phyloP scores from a whole-genome alignment of 1,140 invertebrate genomes.

The Bursaphelenchus mucronatus region DNA sequence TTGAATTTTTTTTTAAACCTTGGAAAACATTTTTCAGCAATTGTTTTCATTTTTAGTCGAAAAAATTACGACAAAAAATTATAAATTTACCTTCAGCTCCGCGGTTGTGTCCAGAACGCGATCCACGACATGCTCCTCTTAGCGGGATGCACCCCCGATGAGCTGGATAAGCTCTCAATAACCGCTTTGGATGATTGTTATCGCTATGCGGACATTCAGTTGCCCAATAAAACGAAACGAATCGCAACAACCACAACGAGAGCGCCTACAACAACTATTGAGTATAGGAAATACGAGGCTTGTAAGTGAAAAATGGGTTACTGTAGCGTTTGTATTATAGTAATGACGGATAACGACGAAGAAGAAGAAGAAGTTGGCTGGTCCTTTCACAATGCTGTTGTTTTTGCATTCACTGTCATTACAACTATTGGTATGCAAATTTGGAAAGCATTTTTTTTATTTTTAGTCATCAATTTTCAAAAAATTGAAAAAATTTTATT shows the following conservation, averaged over 20 bases:
- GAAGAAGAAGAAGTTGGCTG: conserved; percentile 20
- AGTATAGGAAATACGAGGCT: neutral
- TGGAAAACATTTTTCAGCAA: neutral
- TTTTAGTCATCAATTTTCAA: too few relatives aligned
- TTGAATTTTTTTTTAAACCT: neutral
- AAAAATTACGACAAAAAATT: neutral
- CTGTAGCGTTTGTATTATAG: neutral
- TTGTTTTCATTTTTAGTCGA: neutral
- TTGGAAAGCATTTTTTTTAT: neutral
- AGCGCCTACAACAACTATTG: neutral
- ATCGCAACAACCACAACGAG: neutral
- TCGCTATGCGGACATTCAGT: conserved; percentile 23
- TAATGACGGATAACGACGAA: neutral
- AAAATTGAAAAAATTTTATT: too few relatives aligned
- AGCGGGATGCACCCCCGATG: conserved; percentile 14
- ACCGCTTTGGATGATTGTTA: conserved; percentile 31
- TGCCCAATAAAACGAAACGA: conserved; percentile 17
- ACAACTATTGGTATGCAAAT: conserved; percentile 33
- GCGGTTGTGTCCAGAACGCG: conserved; percentile 20
- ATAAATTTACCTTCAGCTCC: conserved; percentile 23
- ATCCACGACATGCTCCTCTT: conserved; percentile 18
- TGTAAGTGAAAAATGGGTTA: neutral
- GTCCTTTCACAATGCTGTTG: conserved; percentile 25
- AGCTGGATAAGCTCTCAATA: conserved; percentile 23
- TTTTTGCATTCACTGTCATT: conserved; percentile 35